These are phyloP conservation scores for Oryctolagus cuniculus DNA, from an alignment of 2,113 vertebrate species.

Conservation along the genomic window mOryCun1.1 NC_091449.1:16001001-16001500, in stretches of 20 bases:
- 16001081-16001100: neutral
- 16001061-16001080: neutral
- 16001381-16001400: neutral
- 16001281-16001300: neutral
- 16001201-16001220: rapidly evolving
- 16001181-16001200: rapidly evolving
- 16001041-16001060: neutral
- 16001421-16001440: rapidly evolving
- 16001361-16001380: rapidly evolving
- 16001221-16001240: neutral
- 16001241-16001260: neutral
- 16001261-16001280: neutral
- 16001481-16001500: neutral
- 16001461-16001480: neutral
- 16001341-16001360: neutral
- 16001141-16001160: too few relatives aligned
- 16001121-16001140: neutral
- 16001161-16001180: neutral
- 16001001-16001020: neutral
- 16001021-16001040: neutral
- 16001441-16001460: neutral
- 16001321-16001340: neutral
- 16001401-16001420: rapidly evolving
- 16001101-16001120: rapidly evolving
- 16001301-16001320: neutral